phyloP scores from a whole-genome alignment of 2,888 invertebrate genomes.

The Tinea semifulvella region DNA sequence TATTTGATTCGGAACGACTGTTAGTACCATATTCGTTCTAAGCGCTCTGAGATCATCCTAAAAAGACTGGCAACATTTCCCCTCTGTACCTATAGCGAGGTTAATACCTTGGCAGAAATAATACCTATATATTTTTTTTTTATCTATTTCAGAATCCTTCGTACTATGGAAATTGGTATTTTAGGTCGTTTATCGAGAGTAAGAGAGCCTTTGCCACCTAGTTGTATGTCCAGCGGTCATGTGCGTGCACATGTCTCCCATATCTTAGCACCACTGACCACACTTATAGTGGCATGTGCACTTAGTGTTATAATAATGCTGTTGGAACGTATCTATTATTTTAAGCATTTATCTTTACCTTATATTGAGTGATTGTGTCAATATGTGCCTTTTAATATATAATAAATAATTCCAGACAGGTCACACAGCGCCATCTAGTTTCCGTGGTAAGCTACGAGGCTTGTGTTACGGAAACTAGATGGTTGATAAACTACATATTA shows the following conservation, averaged over 20 bases:
- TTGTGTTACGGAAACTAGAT: too few species aligned
- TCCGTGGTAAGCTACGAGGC: too few species aligned
- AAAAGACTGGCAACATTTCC: too few species aligned
- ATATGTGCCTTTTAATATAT: conserved; percentile 14
- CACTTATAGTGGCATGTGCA: conserved; percentile 23
- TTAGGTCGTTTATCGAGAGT: conserved; percentile 20
- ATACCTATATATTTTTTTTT: background rate
- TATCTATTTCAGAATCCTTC: conserved; percentile 28
- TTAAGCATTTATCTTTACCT: conserved; percentile 29
- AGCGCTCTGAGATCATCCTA: too few species aligned
- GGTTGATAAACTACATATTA: too few species aligned
- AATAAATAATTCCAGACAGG: too few species aligned
- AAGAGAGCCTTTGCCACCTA: conserved; percentile 21
- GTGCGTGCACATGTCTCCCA: conserved; percentile 26
- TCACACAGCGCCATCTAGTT: too few species aligned
- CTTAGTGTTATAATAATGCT: conserved; percentile 26
- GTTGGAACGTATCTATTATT: conserved; percentile 26
- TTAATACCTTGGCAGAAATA: background rate
- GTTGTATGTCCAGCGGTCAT: conserved; percentile 14
- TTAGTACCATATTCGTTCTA: too few species aligned
- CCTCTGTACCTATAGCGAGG: too few species aligned
- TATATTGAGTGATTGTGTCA: conserved; percentile 29
- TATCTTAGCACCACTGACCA: conserved; percentile 26
- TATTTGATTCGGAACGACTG: too few species aligned
- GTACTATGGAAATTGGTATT: conserved; percentile 32